A percentile compares a stretch with the other conserved stretches of the same genome.
These are phyloP conservation scores for Rhagoletis pomonella DNA, from an alignment of 1,140 invertebrate species.

Conservation along the genomic window DNA sequence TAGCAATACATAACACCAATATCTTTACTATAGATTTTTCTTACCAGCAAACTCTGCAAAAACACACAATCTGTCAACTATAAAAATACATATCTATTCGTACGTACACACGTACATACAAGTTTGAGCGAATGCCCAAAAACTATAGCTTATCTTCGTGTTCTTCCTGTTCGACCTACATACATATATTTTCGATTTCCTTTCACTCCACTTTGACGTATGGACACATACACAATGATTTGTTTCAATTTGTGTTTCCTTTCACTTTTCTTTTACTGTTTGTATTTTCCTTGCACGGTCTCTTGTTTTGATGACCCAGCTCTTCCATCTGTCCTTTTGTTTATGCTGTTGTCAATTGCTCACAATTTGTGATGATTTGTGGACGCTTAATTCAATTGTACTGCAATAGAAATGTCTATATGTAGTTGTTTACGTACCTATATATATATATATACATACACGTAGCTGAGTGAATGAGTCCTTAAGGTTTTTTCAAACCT, in stretches of 20 bases:
- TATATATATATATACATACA: neutral
- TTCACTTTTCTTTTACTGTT: neutral
- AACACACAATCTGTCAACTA: too few species aligned
- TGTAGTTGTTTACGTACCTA: too few species aligned
- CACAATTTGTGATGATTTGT: conserved; percentile 33
- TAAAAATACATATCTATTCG: too few species aligned
- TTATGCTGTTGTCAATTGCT: conserved; percentile 29
- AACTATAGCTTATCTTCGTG: neutral
- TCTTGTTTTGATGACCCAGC: neutral
- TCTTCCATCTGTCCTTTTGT: neutral
- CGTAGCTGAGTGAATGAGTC: neutral
- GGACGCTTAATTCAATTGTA: conserved; percentile 2
- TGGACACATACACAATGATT: neutral
- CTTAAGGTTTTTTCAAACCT: too few species aligned
- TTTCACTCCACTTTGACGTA: neutral
- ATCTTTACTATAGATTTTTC: too few species aligned
- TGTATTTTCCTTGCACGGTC: neutral
- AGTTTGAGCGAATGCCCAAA: neutral
- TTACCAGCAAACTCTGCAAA: too few species aligned
- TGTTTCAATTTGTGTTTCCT: neutral
- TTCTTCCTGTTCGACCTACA: neutral
- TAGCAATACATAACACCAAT: too few species aligned
- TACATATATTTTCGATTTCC: neutral
- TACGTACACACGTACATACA: neutral
- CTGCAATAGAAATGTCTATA: neutral